These are phyloP conservation scores for Sesamia nonagrioides DNA, from an alignment of 1,140 invertebrate genomes.

Conservation along the genomic window DNA sequence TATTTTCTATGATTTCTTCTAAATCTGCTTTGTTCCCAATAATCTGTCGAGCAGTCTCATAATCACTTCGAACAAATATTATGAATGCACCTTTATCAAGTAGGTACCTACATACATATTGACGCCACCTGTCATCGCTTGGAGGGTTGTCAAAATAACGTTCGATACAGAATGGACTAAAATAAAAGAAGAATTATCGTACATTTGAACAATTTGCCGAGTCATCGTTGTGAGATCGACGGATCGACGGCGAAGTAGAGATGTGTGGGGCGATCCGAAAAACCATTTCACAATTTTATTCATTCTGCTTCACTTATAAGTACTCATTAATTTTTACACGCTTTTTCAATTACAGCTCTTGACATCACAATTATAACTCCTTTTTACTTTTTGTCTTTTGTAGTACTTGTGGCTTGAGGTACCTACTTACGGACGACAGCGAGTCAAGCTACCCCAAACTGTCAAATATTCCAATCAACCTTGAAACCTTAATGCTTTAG, in stretches of 20 bases:
- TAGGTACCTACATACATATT: too few species aligned
- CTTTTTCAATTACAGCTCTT: too few species aligned
- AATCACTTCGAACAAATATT: background rate
- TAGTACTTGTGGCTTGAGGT: too few species aligned
- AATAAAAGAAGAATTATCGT: slow-evolving; percentile 76
- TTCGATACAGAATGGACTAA: slow-evolving; percentile 67
- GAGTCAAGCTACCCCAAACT: too few species aligned
- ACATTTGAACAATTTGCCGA: slow-evolving; percentile 63
- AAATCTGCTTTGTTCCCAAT: background rate
- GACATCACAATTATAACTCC: too few species aligned
- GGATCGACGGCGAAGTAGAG: background rate
- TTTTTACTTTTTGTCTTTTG: too few species aligned
- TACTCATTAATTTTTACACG: too few species aligned
- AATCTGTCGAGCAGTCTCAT: background rate
- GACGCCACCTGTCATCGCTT: slow-evolving; percentile 72
- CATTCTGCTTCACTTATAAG: too few species aligned
- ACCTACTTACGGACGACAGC: too few species aligned
- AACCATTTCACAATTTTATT: background rate
- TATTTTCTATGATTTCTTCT: too few species aligned
- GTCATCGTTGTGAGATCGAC: slow-evolving; percentile 57
- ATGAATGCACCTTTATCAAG: slow-evolving; percentile 11
- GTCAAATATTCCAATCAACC: too few species aligned
- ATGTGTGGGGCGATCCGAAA: background rate
- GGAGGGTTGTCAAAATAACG: slow-evolving; percentile 72
- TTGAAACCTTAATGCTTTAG: too few species aligned